phyloP scores from a whole-genome alignment of 2,888 invertebrate species.

The Phortica okadai region DNA sequence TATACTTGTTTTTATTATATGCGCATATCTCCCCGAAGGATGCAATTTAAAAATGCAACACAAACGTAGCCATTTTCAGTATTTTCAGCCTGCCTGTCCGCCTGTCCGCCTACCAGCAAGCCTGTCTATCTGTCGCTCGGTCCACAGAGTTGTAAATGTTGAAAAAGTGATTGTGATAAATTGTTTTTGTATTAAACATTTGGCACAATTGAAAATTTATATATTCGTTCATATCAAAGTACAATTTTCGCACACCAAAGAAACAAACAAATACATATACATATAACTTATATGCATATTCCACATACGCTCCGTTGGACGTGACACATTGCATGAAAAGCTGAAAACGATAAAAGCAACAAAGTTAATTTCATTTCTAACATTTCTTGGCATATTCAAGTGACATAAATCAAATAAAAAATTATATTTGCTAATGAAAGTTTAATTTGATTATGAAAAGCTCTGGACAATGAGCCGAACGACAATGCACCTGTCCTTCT shows the following conservation, averaged over 20 bases:
- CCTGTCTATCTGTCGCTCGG: too few relatives aligned
- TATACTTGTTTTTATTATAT: background rate
- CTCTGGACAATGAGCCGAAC: background rate
- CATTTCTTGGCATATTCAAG: background rate
- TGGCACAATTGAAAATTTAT: background rate
- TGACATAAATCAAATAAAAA: background rate
- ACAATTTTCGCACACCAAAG: background rate
- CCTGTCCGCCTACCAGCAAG: background rate
- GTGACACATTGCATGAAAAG: background rate
- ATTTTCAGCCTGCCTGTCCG: background rate
- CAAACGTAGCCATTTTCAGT: conserved; percentile 3
- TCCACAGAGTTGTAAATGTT: background rate
- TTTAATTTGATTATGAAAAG: background rate
- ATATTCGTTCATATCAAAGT: background rate
- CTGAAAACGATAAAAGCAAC: background rate
- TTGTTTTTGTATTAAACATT: conserved; percentile 4
- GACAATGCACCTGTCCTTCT: background rate
- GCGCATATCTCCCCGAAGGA: conserved; percentile 49
- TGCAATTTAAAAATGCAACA: conserved; percentile 65
- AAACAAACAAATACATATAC: background rate
- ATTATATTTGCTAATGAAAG: background rate
- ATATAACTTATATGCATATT: background rate
- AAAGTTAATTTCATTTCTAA: background rate
- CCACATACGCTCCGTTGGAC: background rate
- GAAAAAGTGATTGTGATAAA: conserved; percentile 17